Conservation (phyloP, 2,797 vertebrate genomes). For the Limosa lapponica region DNA sequence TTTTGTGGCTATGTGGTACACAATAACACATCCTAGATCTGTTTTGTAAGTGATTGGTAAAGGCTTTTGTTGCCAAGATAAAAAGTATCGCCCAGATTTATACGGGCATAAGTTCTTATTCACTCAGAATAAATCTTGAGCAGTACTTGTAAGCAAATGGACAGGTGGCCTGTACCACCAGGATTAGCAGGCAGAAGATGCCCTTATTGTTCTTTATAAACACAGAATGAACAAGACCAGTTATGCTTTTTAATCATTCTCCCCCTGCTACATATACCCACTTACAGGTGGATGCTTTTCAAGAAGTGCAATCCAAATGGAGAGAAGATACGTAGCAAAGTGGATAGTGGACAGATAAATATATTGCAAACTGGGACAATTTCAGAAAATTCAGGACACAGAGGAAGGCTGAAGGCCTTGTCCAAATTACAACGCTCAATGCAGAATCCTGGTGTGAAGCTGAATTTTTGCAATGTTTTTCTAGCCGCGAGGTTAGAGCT, state of each 20-base stretch:
- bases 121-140: neutral
- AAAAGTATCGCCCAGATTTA: neutral
- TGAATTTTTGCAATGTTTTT: neutral
- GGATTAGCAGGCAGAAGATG: neutral
- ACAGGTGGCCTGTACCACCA: neutral
- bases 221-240: neutral
- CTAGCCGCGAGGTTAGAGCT: neutral
- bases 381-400: neutral
- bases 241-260: neutral
- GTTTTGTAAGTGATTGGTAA: neutral
- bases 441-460: neutral
- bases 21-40: neutral
- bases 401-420: neutral
- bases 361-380: neutral
- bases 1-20: conserved; percentile 2
- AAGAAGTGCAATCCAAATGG: neutral
- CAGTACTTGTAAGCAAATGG: neutral
- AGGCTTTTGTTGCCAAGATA: neutral
- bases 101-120: neutral
- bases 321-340: neutral
- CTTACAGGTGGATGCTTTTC: neutral
- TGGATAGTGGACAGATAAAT: neutral
- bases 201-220: neutral
- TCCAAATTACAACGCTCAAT: neutral
- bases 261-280: neutral